phyloP scores from a whole-genome alignment of 2,888 invertebrate genomes.

The Euproctis similis region DNA sequence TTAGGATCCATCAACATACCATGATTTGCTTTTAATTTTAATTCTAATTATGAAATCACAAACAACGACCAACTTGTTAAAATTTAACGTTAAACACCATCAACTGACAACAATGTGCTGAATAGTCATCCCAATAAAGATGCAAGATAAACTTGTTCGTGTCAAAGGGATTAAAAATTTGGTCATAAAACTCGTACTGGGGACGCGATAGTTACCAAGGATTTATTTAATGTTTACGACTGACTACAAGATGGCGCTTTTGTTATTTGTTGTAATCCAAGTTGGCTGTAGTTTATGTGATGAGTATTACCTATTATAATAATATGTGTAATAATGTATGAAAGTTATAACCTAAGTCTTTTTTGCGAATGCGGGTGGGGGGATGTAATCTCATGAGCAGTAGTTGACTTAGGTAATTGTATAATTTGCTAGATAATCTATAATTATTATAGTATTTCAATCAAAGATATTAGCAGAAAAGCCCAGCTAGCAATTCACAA shows the following conservation, averaged over 20 bases:
- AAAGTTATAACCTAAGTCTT: conserved; percentile 1
- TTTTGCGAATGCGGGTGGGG: background rate
- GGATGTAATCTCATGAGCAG: too few species aligned
- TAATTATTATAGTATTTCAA: too few species aligned
- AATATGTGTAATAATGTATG: conserved; percentile 2
- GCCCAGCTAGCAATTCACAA: too few species aligned
- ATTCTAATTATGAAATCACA: too few species aligned
- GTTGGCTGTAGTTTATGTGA: conserved; percentile 18
- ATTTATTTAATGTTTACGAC: conserved; percentile 30
- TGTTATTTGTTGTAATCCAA: conserved; percentile 20
- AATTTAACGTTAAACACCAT: too few species aligned
- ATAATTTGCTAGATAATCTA: too few species aligned
- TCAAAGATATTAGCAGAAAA: too few species aligned
- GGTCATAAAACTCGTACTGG: conserved; percentile 33
- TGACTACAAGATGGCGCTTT: conserved; percentile 11
- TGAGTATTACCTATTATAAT: conserved; percentile 14
- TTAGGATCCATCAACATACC: too few species aligned
- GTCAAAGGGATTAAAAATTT: conserved; percentile 51
- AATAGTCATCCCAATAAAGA: conserved; percentile 44
- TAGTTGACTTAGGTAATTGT: too few species aligned
- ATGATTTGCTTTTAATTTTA: too few species aligned
- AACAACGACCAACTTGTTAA: too few species aligned
- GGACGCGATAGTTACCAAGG: conserved; percentile 23
- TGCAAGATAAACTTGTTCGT: conserved; percentile 44
- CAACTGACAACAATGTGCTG: conserved; percentile 14